Base-by-base conservation (phyloP, 1,140 invertebrate genomes). In the Aphelinus atriplicis region DNA sequence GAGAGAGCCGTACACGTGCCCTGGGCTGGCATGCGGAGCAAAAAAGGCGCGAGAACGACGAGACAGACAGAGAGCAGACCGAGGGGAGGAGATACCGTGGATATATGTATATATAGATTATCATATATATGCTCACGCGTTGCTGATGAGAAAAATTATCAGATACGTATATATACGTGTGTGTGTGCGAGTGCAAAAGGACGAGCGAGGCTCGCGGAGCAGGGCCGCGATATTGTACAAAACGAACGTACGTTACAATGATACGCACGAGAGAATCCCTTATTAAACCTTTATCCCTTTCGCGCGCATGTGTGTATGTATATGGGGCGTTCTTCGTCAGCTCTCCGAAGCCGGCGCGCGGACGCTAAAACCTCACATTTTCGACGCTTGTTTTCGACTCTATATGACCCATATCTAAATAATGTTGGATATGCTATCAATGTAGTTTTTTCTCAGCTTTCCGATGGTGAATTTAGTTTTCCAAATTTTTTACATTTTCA, bases 11-110 rank as follows among this genome's bases (percentile, higher is more conserved):
- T 26, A 26, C 26, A 26, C 26, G 75, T 80, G 80, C 78, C 78
- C 78, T 79, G 56, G 81, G 79, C 81, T 73, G 83, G 81, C 83
- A 84, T 77, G 82, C 79, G 76, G 7, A 26, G 63, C 63, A 73
- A 76, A 76, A 78, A 69, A 70, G 48, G 60, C 50, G 47, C 75
- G 60, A 60, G 55, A 26, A 26, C 26, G 26, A 26, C 58, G 69
- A 71, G 67, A 60, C 73, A 78, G 72, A 76, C 73, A 73, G 58
- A 57, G 61, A 76, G 62, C 26, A 26, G 26, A 26, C 75, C 63
- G 48, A 46, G 9, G 10, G 7, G 64, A 55, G 66, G 9, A 46
- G 66, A 58, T 26, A 26, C 26, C 26, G 26, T 26, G 26, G 26
- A 26, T 45, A 45, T 72, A 56, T 26, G 26, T 26, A 26, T 26